Base-by-base conservation (phyloP, 2,797 vertebrate species). In the Chelonia mydas region DNA sequence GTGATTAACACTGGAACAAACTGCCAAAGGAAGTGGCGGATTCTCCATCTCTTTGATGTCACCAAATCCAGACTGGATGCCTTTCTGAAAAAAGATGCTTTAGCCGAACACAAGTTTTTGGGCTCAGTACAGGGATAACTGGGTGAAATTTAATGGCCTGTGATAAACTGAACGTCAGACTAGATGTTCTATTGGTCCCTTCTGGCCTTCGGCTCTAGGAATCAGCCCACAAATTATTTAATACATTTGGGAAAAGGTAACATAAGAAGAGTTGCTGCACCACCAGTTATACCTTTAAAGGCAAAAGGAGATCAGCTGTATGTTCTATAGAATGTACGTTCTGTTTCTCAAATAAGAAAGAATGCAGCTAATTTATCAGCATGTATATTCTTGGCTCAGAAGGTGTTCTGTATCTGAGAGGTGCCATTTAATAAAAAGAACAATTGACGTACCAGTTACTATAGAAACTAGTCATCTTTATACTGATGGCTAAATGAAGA, bases 391-490 rank as follows among this genome's bases (percentile, higher is more conserved):
- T 37, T 61, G 65, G 82, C 49, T 94, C 81, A 92, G 59, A 95
- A 90, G 37, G 17, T 91, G 81, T 94, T 90, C 83, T 31, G 25
- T 45, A 57, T 88, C 76, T 96, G 61, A 94, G 92, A 97, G 93
- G 92, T 91, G 90, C 72, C 21, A 83, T 83, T 83, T 96, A 97
- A 84, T 92, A 93, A 95, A 94, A 92, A 50, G 59, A 95, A 94
- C 65, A 93, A 74, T 92, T 95, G 93, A 96, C 94, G 95, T 55
- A 49, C 86, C 25, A 50, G 95, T 97, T 96, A 54, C 95, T 94
- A 92, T 97, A 90, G 97, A 80, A 97, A 97, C 96, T 72, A 86
- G 88, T 78, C 31, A 50, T 94, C 90, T 97, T 97, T 97, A 97
- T 88, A 92, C 19, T 90, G 92, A 96, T 80, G 90, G 74, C 5